Evolutionary conservation across 2,113 vertebrate species (phyloP).

Genomic region (Pterocles burchelli): DNA sequence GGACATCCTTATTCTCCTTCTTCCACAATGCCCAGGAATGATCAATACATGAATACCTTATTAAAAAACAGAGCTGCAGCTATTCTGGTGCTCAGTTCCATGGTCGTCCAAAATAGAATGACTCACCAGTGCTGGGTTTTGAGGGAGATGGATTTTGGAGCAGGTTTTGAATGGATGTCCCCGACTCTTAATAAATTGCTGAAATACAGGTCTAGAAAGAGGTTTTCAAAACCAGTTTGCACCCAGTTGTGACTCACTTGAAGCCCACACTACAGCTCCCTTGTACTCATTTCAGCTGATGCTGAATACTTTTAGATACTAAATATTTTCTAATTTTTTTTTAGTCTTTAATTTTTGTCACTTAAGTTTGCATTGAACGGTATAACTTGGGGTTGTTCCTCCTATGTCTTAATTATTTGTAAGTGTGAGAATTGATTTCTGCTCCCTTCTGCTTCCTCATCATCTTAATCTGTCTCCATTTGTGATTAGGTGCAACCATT

Average conservation of each 20-base stretch:
- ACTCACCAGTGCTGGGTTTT: not conserved
- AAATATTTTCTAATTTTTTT: not conserved
- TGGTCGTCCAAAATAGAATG: not conserved
- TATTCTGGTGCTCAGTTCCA: not conserved
- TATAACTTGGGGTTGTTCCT: slow-evolving; percentile 58
- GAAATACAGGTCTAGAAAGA: not conserved
- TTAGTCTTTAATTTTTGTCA: not conserved
- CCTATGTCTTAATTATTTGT: slow-evolving; percentile 75
- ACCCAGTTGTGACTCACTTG: not conserved
- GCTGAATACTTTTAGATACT: not conserved
- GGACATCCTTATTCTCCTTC: not conserved
- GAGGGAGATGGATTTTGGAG: not conserved
- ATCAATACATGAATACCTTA: not conserved
- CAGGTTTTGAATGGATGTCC: not conserved
- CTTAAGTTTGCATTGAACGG: slow-evolving; percentile 23
- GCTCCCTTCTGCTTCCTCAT: not conserved
- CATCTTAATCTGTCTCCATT: slow-evolving; percentile 58
- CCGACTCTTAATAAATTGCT: not conserved
- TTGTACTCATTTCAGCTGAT: not conserved
- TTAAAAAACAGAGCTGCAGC: not conserved
- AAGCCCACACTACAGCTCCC: not conserved
- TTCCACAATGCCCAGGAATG: not conserved
- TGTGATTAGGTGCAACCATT: slow-evolving; percentile 26
- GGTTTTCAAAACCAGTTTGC: not conserved
- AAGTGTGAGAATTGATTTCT: slow-evolving; percentile 59